Evolutionary conservation across 1,140 invertebrate species (phyloP).

Genomic region (Drosophila nannoptera): DNA sequence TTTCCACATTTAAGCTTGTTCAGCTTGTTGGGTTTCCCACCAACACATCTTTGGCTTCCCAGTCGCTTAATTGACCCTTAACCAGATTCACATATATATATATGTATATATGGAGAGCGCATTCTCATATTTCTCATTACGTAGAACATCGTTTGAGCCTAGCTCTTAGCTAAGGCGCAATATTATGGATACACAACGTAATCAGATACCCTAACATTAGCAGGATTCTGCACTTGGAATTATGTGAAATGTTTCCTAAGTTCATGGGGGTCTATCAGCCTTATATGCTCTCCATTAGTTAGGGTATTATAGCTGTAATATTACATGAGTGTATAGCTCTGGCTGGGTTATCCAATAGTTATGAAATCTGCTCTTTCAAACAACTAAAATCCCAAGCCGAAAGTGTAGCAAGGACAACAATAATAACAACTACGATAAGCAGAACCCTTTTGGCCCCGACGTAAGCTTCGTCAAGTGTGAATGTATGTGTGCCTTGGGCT

Average conservation of each 20-base stretch:
- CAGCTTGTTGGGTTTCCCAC: slow-evolving; percentile 12
- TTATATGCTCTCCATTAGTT: neutral
- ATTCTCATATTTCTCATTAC: slow-evolving; percentile 30
- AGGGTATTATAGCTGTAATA: neutral
- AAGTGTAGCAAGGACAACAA: slow-evolving; percentile 11
- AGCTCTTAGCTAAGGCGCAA: slow-evolving; percentile 31
- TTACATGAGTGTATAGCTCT: neutral
- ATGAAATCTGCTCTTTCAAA: slow-evolving; percentile 52
- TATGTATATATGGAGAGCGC: no score
- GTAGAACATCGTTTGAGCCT: neutral
- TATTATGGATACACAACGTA: slow-evolving; percentile 52
- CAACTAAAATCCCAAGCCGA: slow-evolving; percentile 14
- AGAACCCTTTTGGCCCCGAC: slow-evolving; percentile 35
- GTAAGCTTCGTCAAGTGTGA: slow-evolving; percentile 27
- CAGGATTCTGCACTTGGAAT: neutral
- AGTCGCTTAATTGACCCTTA: slow-evolving; percentile 5
- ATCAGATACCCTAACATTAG: slow-evolving; percentile 22
- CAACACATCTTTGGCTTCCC: slow-evolving; percentile 25
- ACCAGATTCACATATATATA: slow-evolving; percentile 1
- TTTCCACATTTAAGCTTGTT: slow-evolving; percentile 1
- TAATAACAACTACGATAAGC: slow-evolving; percentile 3
- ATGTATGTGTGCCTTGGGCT: slow-evolving; percentile 16
- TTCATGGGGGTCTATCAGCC: no score
- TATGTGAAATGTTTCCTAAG: neutral
- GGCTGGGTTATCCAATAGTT: slow-evolving; percentile 47